These are phyloP conservation scores for Gymnothorax reevesii DNA, from an alignment of 2,797 vertebrate genomes.

Conservation along the genomic window DNA sequence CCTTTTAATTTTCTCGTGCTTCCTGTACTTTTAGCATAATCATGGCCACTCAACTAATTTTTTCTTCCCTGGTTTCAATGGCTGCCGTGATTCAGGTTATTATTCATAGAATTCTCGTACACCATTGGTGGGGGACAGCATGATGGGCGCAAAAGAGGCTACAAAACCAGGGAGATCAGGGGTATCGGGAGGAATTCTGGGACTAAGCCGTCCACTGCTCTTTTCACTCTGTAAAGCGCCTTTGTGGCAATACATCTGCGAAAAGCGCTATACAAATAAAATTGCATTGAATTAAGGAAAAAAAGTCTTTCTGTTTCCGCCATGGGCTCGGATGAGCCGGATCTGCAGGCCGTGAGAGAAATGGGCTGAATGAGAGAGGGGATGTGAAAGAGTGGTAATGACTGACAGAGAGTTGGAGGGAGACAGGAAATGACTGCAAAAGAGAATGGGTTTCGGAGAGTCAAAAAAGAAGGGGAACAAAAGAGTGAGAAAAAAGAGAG, in stretches of 20 bases:
- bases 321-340: background rate
- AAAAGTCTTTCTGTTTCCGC: background rate
- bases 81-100: slow-evolving; percentile 68
- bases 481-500: slow-evolving; percentile 40
- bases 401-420: background rate
- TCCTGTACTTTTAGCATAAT: slow-evolving; percentile 60
- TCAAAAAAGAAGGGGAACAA: background rate
- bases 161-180: too few relatives aligned
- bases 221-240: too few relatives aligned
- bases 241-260: too few relatives aligned
- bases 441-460: too few relatives aligned
- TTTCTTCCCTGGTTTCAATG: slow-evolving; percentile 71
- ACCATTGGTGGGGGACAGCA: slow-evolving; percentile 37
- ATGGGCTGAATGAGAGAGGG: background rate
- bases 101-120: slow-evolving; percentile 61
- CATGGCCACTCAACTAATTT: slow-evolving; percentile 71
- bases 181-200: too few relatives aligned
- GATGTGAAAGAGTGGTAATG: background rate
- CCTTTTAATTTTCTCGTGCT: too few relatives aligned
- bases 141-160: background rate
- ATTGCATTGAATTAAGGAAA: background rate
- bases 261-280: too few relatives aligned
- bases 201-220: too few relatives aligned
- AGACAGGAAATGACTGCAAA: background rate
- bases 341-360: background rate